Evolutionary conservation across 1,140 invertebrate species (phyloP).

Genomic region (Heliconius congener): DNA sequence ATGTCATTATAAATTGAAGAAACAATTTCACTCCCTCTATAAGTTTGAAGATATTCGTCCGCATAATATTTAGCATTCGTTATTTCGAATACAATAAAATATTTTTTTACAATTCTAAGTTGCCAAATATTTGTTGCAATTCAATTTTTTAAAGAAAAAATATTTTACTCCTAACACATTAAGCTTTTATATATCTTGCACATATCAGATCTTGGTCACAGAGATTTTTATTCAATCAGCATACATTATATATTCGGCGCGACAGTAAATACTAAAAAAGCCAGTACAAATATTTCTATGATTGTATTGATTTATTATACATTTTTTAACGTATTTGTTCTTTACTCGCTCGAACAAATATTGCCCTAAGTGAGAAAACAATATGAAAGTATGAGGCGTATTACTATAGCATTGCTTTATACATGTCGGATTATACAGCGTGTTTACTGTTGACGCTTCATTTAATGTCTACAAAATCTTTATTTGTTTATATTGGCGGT

Average conservation of each 20-base stretch:
- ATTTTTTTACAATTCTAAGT: too few species aligned
- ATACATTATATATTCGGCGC: background rate
- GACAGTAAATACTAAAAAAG: conserved; percentile 5
- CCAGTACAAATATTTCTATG: conserved; percentile 23
- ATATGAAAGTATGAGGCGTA: conserved; percentile 39
- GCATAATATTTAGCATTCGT: too few species aligned
- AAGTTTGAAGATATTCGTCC: too few species aligned
- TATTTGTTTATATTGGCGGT: conserved; percentile 49
- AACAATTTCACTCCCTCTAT: too few species aligned
- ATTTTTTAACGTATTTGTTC: conserved; percentile 16
- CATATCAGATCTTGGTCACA: background rate
- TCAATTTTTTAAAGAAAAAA: too few species aligned
- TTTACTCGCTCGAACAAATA: conserved; percentile 10
- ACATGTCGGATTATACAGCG: conserved; percentile 43
- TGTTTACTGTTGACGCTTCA: conserved; percentile 64
- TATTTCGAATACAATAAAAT: too few species aligned
- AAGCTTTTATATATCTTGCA: background rate
- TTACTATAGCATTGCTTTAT: conserved; percentile 51
- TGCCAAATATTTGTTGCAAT: too few species aligned
- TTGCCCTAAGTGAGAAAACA: conserved; percentile 22
- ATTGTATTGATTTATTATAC: conserved; percentile 29
- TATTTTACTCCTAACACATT: too few species aligned
- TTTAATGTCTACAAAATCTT: conserved; percentile 60
- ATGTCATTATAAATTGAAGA: too few species aligned
- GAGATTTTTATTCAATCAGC: background rate